Percentiles rank a stretch among this genome's conserved stretches.
Conservation (phyloP, 1,140 invertebrate genomes). For the Maniola jurtina region DNA sequence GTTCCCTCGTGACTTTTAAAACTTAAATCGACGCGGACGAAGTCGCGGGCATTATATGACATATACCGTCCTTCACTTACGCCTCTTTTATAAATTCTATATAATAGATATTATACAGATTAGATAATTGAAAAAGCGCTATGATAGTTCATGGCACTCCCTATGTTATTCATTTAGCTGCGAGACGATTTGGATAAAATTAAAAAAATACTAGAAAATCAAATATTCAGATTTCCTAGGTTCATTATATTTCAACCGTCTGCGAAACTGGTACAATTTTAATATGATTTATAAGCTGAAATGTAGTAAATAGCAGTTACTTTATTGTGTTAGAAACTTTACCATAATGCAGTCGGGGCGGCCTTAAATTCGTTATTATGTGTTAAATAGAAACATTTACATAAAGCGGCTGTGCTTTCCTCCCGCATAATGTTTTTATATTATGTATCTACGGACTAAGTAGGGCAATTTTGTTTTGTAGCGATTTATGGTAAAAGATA, state of each 20-base stretch:
- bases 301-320: constrained; percentile 14
- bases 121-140: too few relatives aligned
- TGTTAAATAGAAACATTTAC: constrained; percentile 16
- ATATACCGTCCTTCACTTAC: too few relatives aligned
- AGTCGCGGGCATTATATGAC: neutral
- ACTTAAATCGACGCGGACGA: neutral
- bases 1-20: too few relatives aligned
- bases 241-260: neutral
- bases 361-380: constrained; percentile 7
- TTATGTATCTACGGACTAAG: neutral
- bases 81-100: too few relatives aligned
- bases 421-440: constrained; percentile 6
- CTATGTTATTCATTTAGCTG: too few relatives aligned
- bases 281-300: constrained; percentile 9
- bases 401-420: constrained; percentile 8
- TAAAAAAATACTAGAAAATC: too few relatives aligned
- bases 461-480: neutral
- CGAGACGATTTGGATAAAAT: too few relatives aligned
- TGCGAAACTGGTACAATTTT: constrained; percentile 1
- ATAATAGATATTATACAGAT: too few relatives aligned
- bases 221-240: too few relatives aligned
- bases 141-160: too few relatives aligned
- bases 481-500: too few relatives aligned
- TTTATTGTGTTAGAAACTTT: constrained; percentile 21
- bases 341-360: constrained; percentile 2